Conservation (phyloP, 1,140 invertebrate species). For the Orussus abietinus region DNA sequence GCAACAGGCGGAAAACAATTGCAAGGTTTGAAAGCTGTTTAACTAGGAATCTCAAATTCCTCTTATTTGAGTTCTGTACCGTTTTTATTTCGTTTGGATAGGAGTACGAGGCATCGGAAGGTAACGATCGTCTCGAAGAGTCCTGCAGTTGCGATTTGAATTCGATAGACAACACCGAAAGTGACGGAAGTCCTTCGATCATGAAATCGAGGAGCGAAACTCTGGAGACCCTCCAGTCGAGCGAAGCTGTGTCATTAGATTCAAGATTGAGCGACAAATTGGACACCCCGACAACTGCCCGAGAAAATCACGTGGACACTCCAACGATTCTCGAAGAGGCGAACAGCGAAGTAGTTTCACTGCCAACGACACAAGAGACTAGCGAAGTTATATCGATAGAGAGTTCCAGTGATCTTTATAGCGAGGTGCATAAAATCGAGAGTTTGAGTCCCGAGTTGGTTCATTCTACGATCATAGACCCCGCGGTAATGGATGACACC, state of each 20-base stretch:
- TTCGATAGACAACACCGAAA: constrained; percentile 54
- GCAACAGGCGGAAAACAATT: constrained; percentile 47
- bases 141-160: constrained; percentile 59
- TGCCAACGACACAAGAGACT: constrained; percentile 40
- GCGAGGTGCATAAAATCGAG: constrained; percentile 46
- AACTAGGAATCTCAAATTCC: constrained; percentile 12
- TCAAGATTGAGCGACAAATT: constrained; percentile 51
- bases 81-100: constrained; percentile 14
- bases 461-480: no score
- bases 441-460: constrained; percentile 32
- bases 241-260: constrained; percentile 54
- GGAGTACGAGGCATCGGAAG: constrained; percentile 45
- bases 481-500: no score
- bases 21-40: no score
- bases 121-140: constrained; percentile 43
- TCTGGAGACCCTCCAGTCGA: constrained; percentile 43
- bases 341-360: constrained; percentile 30
- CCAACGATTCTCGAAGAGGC: constrained; percentile 39
- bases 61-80: not conserved
- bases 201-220: constrained; percentile 46
- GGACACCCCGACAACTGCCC: constrained; percentile 31
- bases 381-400: constrained; percentile 43
- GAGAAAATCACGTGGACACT: constrained; percentile 36
- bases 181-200: constrained; percentile 56
- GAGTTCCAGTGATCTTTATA: constrained; percentile 50